Percentiles rank a stretch among this genome's conserved stretches.
These are phyloP conservation scores for Reticulitermes speratus DNA, from an alignment of 1,140 invertebrate species.

Conservation along the genomic window DNA sequence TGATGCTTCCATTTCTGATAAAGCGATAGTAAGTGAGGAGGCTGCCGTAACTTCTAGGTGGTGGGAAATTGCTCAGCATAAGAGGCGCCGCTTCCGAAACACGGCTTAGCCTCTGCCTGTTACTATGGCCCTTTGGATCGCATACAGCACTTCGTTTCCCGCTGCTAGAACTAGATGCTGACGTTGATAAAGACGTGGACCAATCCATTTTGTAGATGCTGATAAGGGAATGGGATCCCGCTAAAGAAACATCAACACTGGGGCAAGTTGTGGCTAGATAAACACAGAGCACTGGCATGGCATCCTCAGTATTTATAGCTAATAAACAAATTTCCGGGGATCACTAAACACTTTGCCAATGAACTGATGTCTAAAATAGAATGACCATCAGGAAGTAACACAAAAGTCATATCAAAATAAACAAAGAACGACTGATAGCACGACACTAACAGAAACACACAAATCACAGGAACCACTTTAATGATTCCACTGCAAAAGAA, in stretches of 20 bases:
- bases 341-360: background rate
- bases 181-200: background rate
- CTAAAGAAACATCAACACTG: background rate
- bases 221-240: background rate
- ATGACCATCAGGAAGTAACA: background rate
- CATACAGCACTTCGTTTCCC: background rate
- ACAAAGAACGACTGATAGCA: background rate
- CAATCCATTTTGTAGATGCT: background rate
- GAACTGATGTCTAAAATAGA: background rate
- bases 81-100: background rate
- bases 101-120: background rate
- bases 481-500: background rate
- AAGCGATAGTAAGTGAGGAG: background rate
- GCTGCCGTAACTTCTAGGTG: background rate
- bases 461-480: too few relatives aligned
- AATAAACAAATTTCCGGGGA: background rate
- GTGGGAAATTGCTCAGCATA: background rate
- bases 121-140: background rate
- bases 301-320: background rate
- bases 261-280: background rate
- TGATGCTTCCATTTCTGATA: background rate
- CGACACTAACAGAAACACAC: background rate
- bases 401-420: background rate
- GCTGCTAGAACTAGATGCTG: constrained; percentile 1
- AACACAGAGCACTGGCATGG: background rate